phyloP scores from a whole-genome alignment of 92 coral and sea anemone genomes.

The Siderastrea radians region DNA sequence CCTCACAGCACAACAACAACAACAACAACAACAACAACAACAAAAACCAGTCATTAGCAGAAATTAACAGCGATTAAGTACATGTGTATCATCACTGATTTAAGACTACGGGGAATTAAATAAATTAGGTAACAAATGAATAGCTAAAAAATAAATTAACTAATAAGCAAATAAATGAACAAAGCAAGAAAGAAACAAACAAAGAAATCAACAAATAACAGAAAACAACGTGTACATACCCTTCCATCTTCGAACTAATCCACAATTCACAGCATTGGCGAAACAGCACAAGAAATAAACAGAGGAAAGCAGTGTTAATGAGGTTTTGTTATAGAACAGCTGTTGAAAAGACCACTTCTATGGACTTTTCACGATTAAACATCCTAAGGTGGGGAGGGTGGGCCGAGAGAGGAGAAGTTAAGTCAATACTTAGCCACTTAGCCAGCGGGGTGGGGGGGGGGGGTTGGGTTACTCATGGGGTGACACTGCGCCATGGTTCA shows the following conservation, averaged over 20 bases:
- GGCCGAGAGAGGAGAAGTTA: not conserved
- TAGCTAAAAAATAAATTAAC: no score
- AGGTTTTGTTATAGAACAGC: not conserved
- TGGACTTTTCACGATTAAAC: no score
- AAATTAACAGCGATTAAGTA: no score
- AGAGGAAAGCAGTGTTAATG: not conserved
- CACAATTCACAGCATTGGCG: not conserved
- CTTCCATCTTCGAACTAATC: conserved; percentile 66
- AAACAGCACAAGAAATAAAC: conserved; percentile 5
- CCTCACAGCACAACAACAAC: no score
- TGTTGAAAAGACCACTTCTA: not conserved
- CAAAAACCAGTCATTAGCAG: no score
- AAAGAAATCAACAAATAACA: not conserved
- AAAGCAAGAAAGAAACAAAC: not conserved
- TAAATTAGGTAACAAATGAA: no score
- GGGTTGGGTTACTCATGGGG: no score
- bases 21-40: no score
- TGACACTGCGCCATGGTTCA: no score
- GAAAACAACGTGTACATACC: conserved; percentile 22
- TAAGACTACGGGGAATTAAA: no score
- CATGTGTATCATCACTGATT: no score
- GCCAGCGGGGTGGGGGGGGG: no score
- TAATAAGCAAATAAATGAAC: not conserved
- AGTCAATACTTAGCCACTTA: not conserved
- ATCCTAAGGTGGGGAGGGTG: not conserved